phyloP scores from a whole-genome alignment of 2,888 invertebrate genomes.

The Hirtodrosophila confusa region DNA sequence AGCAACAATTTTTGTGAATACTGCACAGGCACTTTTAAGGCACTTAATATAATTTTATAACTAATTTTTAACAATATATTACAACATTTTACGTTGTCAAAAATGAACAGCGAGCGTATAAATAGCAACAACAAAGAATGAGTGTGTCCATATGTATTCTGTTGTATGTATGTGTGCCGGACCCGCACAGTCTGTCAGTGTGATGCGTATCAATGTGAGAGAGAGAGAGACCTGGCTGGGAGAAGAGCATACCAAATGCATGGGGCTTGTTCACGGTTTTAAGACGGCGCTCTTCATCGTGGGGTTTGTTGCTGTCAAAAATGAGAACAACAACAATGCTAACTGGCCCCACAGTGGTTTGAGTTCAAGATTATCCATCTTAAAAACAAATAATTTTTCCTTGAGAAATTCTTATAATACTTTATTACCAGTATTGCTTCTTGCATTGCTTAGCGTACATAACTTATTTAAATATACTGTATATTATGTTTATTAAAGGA shows the following conservation, averaged over 20 bases:
- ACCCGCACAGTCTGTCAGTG: slow-evolving; percentile 22
- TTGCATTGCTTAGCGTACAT: slow-evolving; percentile 32
- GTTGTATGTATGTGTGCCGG: slow-evolving; percentile 8
- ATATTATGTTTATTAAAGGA: slow-evolving; percentile 23
- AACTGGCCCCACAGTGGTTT: slow-evolving; percentile 37
- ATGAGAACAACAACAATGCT: slow-evolving; percentile 31
- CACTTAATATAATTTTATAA: slow-evolving; percentile 39
- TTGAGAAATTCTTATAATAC: slow-evolving; percentile 32
- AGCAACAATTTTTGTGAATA: slow-evolving; percentile 38
- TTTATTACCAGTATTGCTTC: slow-evolving; percentile 49
- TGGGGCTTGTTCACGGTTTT: slow-evolving; percentile 23
- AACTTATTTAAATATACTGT: slow-evolving; percentile 18
- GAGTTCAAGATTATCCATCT: too few relatives aligned
- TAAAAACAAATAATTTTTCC: too few relatives aligned
- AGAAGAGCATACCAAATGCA: slow-evolving; percentile 29
- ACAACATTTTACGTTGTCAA: slow-evolving; percentile 55
- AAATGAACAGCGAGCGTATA: slow-evolving; percentile 56
- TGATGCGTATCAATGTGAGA: slow-evolving; percentile 19
- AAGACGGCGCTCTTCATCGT: too few relatives aligned
- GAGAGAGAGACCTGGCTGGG: slow-evolving; percentile 11
- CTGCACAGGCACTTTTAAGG: slow-evolving; percentile 46
- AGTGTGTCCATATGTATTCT: slow-evolving; percentile 25
- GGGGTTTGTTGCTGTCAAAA: slow-evolving; percentile 40
- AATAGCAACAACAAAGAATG: slow-evolving; percentile 64
- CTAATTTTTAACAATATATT: slow-evolving; percentile 43